These are phyloP conservation scores for Mycteria americana DNA, from an alignment of 2,797 vertebrate species.

Conservation along the genomic window DNA sequence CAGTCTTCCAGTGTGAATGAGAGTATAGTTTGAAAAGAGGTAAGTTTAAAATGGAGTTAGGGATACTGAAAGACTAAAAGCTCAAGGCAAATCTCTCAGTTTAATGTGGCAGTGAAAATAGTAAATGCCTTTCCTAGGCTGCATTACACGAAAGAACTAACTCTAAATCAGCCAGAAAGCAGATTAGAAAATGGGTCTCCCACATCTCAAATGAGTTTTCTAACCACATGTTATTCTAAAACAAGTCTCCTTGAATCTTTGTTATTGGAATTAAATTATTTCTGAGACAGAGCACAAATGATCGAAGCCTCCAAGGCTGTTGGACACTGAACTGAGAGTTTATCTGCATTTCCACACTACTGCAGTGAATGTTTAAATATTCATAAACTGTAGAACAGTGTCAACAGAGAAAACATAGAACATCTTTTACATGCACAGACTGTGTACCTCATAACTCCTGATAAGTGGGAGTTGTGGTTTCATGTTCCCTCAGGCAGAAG, in stretches of 20 bases:
- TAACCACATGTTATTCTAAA: not conserved
- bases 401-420: not conserved
- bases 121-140: not conserved
- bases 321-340: not conserved
- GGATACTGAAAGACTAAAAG: not conserved
- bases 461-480: constrained; percentile 9
- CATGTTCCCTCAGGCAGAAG: constrained; percentile 6
- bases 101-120: not conserved
- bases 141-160: not conserved
- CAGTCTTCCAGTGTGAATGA: not conserved
- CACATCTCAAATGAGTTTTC: not conserved
- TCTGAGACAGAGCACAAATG: not conserved
- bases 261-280: constrained; percentile 29
- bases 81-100: not conserved
- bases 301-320: not conserved
- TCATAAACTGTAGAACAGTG: constrained; percentile 4
- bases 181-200: not conserved
- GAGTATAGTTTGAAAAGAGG: not conserved
- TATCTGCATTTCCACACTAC: not conserved
- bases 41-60: not conserved
- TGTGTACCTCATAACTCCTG: constrained; percentile 5
- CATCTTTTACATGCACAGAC: not conserved
- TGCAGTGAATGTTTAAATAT: constrained; percentile 28
- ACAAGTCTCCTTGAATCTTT: not conserved
- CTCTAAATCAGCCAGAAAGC: not conserved